phyloP scores from a whole-genome alignment of 2,888 invertebrate species.

The Rhorus exstirpatorius region DNA sequence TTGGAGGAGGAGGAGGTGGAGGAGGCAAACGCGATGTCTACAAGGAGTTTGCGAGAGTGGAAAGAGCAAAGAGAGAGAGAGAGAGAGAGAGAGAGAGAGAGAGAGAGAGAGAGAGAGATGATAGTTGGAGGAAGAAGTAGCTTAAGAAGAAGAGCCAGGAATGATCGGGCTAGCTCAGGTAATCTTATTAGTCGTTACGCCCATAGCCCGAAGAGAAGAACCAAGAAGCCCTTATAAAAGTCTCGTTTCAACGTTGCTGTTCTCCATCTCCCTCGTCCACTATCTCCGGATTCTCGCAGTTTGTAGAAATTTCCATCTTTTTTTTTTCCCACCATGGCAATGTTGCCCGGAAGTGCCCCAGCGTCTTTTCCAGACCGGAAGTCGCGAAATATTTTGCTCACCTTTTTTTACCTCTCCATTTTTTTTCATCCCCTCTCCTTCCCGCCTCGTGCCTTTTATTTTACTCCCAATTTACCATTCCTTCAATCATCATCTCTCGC shows the following conservation, averaged over 20 bases:
- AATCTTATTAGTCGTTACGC: slow-evolving; percentile 78
- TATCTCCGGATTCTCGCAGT: neutral
- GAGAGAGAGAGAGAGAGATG: slow-evolving; percentile 56
- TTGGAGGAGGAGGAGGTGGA: slow-evolving; percentile 23
- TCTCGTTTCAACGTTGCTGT: slow-evolving; percentile 46
- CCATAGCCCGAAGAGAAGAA: slow-evolving; percentile 32
- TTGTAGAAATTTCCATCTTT: neutral
- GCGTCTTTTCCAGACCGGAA: slow-evolving; percentile 43
- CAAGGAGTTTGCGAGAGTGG: slow-evolving; percentile 48
- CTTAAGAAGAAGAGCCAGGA: slow-evolving; percentile 44
- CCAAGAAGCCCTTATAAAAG: slow-evolving; percentile 73
- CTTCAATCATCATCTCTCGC: neutral
- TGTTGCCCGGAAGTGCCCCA: slow-evolving; percentile 57
- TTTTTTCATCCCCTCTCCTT: neutral
- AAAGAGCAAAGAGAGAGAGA: slow-evolving; percentile 33
- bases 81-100: slow-evolving; percentile 64
- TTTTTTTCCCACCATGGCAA: neutral
- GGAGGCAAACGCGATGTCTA: slow-evolving; percentile 43
- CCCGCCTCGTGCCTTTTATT: neutral
- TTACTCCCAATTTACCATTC: neutral
- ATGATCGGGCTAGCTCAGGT: slow-evolving; percentile 66
- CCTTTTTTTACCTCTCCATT: neutral
- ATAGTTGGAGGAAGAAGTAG: slow-evolving; percentile 73
- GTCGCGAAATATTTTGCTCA: slow-evolving; percentile 32
- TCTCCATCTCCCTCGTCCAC: slow-evolving; percentile 7